Conservation (phyloP, 2,113 vertebrate genomes). For the Atractosteus spatula region DNA sequence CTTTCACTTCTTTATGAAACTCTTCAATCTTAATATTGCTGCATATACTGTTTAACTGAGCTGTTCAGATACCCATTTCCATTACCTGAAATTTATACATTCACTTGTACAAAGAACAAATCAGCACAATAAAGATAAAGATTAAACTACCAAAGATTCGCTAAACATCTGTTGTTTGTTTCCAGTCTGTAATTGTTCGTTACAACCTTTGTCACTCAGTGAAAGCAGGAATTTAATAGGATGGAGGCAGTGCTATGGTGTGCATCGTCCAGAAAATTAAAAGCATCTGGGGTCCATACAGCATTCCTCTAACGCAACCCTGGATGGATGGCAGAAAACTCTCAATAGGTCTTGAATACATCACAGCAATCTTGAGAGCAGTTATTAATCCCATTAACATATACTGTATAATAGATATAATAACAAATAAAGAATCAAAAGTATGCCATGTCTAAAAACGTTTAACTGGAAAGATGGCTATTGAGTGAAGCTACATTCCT, state of each 20-base stretch:
- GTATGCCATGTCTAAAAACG: no score
- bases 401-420: no score
- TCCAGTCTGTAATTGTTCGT: not conserved
- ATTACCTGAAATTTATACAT: not conserved
- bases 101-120: no score
- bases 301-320: constrained; percentile 19
- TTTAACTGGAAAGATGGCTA: no score
- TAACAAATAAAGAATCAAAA: no score
- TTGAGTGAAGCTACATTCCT: no score
- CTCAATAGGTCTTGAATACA: constrained; percentile 19
- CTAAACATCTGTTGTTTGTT: not conserved
- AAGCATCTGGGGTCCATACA: constrained; percentile 26
- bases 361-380: no score
- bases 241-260: not conserved
- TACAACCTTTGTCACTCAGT: constrained; percentile 3
- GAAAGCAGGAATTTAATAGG: constrained; percentile 14
- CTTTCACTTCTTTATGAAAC: no score
- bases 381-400: no score
- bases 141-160: not conserved
- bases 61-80: not conserved
- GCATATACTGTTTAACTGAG: no score
- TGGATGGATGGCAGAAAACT: constrained; percentile 26
- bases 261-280: constrained; percentile 26
- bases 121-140: not conserved
- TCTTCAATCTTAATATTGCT: no score